Evolutionary conservation across 2,797 vertebrate species (phyloP), one percentile per base, ranked within the genome.

Genomic region (Trematocara caparti): DNA sequence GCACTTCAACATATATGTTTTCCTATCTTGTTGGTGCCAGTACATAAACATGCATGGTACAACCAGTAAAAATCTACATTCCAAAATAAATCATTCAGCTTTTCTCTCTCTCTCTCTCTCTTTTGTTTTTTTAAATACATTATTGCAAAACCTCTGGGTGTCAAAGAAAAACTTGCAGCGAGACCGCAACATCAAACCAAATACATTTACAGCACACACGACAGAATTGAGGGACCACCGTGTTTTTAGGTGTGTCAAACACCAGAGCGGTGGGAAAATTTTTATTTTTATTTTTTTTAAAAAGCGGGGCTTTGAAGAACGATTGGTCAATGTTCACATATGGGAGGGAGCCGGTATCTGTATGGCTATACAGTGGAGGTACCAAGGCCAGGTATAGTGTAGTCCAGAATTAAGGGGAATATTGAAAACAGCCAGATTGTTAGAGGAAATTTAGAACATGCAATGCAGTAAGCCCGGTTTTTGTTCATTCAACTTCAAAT

Each of bases 31-130:
- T 86, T 84, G 78, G 86, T 91, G 93, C 91, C 82, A 83, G 87
- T 71, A 82, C 34, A 74, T 93, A 94, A 95, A 95, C 96, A 96
- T 96, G 96, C 96, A 93, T 86, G 91, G 84, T 88, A 91, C 81
- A 92, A 91, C 77, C 82, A 86, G 83, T 91, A 85, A 89, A 92
- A 89, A 90, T 92, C 93, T 94, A 96, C 95, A 95, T 96, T 95
- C 94, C 92, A 90, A 95, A 91, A 92, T 88, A 90, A 94, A 80
- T 88, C 78, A 84, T 93, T 92, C 75, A 62, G 13, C 80, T 74
- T 3, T 0, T 43, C 12, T 38, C 45, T 21, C 10, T 24, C 24
- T 24, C 24, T 24, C 4, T 24, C 24, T 24, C 24, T 24, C 24
- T 40, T 2, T 84, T 34, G 40, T 59, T 21, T 76, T 77, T 81